These are phyloP conservation scores for Grantiella picta DNA, from an alignment of 2,113 vertebrate genomes.

Conservation along the genomic window DNA sequence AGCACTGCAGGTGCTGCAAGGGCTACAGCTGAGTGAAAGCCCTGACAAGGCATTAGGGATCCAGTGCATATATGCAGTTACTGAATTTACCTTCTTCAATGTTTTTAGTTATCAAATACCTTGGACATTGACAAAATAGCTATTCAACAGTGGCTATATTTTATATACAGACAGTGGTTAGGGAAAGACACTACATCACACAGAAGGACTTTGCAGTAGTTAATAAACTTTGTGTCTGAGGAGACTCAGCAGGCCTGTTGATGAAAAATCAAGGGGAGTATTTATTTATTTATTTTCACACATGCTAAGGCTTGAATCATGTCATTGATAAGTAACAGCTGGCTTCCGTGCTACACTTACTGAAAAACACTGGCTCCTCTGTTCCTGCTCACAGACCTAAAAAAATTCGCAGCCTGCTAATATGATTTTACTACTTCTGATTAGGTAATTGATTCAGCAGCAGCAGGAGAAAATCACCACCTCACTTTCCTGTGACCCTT, in stretches of 20 bases:
- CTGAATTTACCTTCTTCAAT: neutral
- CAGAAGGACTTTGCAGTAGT: neutral
- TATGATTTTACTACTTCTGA: neutral
- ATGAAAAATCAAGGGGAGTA: neutral
- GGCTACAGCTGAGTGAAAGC: neutral
- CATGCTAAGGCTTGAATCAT: neutral
- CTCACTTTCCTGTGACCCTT: neutral
- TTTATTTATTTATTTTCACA: slow-evolving; percentile 31
- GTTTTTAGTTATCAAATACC: neutral
- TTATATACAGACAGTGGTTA: neutral
- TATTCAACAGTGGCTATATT: neutral
- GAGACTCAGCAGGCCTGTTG: neutral
- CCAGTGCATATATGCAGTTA: neutral
- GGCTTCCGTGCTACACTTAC: neutral
- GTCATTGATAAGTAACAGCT: slow-evolving; percentile 27
- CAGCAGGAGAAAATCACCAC: neutral
- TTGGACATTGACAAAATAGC: neutral
- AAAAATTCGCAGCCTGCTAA: neutral
- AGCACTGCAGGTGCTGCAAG: neutral
- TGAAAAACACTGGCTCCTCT: slow-evolving; percentile 4
- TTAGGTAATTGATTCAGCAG: neutral
- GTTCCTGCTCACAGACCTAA: neutral
- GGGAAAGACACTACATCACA: neutral
- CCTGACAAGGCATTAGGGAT: neutral
- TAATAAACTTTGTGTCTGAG: neutral